These are phyloP conservation scores for Stegostoma tigrinum DNA, from an alignment of 2,113 vertebrate species.

Conservation along the genomic window DNA sequence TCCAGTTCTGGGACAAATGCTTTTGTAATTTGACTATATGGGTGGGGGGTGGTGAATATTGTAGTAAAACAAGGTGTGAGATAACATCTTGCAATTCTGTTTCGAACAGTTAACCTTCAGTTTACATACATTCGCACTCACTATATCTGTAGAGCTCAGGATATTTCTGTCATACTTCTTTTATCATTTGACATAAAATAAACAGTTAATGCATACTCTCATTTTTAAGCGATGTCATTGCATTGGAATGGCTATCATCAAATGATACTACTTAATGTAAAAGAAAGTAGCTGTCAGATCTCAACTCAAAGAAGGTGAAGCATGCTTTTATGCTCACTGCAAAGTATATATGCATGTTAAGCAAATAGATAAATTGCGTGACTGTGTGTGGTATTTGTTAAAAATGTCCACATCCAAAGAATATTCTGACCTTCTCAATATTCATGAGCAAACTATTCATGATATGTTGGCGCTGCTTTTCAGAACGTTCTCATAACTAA, in stretches of 20 bases:
- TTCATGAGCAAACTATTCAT: background rate
- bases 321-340: background rate
- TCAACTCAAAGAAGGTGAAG: background rate
- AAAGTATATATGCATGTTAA: background rate
- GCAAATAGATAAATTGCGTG: slow-evolving; percentile 14
- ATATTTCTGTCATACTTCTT: slow-evolving; percentile 21
- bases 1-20: background rate
- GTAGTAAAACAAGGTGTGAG: background rate
- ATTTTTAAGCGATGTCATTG: background rate
- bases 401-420: background rate
- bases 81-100: slow-evolving; percentile 8
- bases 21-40: background rate
- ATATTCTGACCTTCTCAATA: background rate
- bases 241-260: background rate
- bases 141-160: slow-evolving; percentile 14
- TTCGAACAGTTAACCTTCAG: background rate
- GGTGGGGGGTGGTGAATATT: background rate
- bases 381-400: background rate
- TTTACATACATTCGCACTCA: background rate
- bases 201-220: background rate
- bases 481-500: background rate
- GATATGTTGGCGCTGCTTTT: background rate
- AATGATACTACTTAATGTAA: background rate
- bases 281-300: background rate
- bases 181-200: background rate